Evolutionary conservation across 1,140 invertebrate species (phyloP).

Genomic region (Neocloeon triangulifer): DNA sequence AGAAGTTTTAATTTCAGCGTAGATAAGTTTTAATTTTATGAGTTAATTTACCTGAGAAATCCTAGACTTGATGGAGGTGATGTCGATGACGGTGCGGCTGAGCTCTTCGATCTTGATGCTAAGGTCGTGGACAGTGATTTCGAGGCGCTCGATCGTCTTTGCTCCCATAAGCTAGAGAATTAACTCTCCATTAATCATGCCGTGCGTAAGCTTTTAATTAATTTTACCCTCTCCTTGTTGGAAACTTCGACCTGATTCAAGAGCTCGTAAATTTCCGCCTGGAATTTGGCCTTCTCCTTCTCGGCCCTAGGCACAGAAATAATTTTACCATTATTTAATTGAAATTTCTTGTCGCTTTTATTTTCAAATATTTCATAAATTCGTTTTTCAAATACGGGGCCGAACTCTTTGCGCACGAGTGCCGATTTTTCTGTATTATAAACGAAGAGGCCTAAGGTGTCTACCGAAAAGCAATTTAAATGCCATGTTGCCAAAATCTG

Average conservation of each 20-base stretch:
- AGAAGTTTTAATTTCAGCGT: too few relatives aligned
- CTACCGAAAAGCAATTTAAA: too few relatives aligned
- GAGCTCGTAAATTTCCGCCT: constrained; percentile 87
- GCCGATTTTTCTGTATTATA: background rate
- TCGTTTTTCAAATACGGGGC: too few relatives aligned
- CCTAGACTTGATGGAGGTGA: constrained; percentile 73
- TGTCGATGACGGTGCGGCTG: constrained; percentile 82
- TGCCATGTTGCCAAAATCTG: too few relatives aligned
- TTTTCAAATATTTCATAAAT: background rate
- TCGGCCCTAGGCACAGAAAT: too few relatives aligned
- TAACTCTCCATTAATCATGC: too few relatives aligned
- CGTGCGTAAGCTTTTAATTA: too few relatives aligned
- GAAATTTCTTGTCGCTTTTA: background rate
- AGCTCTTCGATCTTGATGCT: constrained; percentile 88
- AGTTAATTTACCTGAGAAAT: constrained; percentile 44
- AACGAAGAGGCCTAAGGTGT: too few relatives aligned
- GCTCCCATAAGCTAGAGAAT: constrained; percentile 36
- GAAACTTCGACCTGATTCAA: constrained; percentile 77
- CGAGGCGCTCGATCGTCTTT: constrained; percentile 77
- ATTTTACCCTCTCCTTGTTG: constrained; percentile 82
- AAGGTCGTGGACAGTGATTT: constrained; percentile 68
- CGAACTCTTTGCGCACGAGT: too few relatives aligned
- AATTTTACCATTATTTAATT: background rate
- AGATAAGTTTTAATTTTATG: too few relatives aligned
- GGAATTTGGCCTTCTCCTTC: constrained; percentile 90